Base-by-base conservation (phyloP, 2,888 invertebrate genomes). In the Sturmia bella region DNA sequence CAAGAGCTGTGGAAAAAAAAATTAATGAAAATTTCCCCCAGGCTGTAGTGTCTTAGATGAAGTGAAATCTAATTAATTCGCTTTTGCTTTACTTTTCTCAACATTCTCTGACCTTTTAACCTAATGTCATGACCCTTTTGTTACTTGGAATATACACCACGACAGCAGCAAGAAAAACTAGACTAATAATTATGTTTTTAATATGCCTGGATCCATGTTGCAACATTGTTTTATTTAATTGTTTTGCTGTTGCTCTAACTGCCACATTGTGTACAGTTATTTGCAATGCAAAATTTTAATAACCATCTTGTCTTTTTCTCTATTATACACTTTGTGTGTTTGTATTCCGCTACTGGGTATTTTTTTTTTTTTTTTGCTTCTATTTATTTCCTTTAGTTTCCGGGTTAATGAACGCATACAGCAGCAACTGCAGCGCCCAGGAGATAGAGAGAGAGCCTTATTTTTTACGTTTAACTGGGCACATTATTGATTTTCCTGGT, bases 361-460 rank as follows among this genome's bases (percentile, higher is more conserved):
- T 32, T 32, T 32, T 32, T 32, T 54, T 63, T 74, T 74, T 64
- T 3, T 32, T 32, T 32, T 32, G 5, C 45, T 63, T 74, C 66
- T 64, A 24, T 70, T 59, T 74, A 66, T 74, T 57, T 76, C 45
- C 45, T 48, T 61, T 76, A 15, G 59, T 74, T 82, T 78, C 78
- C 82, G 82, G 82, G 82, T 82, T 82, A 82, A 82, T 78, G 82
- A 82, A 82, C 82, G 82, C 82, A 75, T 78, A 66, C 74, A 75
- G 72, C 74, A 61, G 61, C 43, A 61, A 21, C 1, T 5, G 32
- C 32, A 32, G 32, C 3, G 32, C 7, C 6, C 5, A 7, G 1
- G 32, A 9, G 32, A 7, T 5, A 32, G 32, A 7, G 4, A 32
- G 32, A 32, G 32, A 9, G 6, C 3, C 57, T 37, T 48, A 43